Evolutionary conservation across 2,888 invertebrate genomes (phyloP).

Genomic region (Nomada ruficornis): DNA sequence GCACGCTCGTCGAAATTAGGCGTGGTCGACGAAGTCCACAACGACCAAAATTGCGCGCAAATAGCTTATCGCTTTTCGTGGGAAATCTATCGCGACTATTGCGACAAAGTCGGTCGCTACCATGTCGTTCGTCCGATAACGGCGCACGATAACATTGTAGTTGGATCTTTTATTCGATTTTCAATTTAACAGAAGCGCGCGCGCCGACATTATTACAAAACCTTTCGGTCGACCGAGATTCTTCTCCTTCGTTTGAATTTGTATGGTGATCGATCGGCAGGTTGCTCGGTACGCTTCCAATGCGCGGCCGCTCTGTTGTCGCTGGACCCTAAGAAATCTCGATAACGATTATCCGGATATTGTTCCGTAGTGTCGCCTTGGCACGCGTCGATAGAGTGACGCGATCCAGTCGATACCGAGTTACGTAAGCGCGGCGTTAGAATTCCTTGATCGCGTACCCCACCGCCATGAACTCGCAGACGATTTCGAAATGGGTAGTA

Average conservation of each 20-base stretch:
- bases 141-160: not conserved
- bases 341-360: constrained; percentile 34
- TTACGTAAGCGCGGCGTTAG: constrained; percentile 39
- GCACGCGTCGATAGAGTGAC: constrained; percentile 43
- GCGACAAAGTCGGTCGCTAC: not conserved
- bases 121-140: not conserved
- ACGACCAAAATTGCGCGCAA: not conserved
- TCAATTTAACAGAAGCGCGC: too few relatives aligned
- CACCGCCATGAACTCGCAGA: constrained; percentile 9
- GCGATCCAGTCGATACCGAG: constrained; percentile 25
- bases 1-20: not conserved
- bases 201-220: too few relatives aligned
- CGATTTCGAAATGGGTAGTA: constrained; percentile 19
- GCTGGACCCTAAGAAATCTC: constrained; percentile 1
- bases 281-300: not conserved
- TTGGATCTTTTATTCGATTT: not conserved
- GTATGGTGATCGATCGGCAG: not conserved
- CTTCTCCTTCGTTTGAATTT: not conserved
- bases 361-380: constrained; percentile 36
- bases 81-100: not conserved
- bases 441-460: constrained; percentile 29
- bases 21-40: not conserved
- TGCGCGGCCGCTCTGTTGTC: not conserved
- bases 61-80: constrained; percentile 20
- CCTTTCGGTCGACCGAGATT: not conserved